phyloP scores from a whole-genome alignment of 1,140 invertebrate species.

The Trichomalopsis sarcophagae region DNA sequence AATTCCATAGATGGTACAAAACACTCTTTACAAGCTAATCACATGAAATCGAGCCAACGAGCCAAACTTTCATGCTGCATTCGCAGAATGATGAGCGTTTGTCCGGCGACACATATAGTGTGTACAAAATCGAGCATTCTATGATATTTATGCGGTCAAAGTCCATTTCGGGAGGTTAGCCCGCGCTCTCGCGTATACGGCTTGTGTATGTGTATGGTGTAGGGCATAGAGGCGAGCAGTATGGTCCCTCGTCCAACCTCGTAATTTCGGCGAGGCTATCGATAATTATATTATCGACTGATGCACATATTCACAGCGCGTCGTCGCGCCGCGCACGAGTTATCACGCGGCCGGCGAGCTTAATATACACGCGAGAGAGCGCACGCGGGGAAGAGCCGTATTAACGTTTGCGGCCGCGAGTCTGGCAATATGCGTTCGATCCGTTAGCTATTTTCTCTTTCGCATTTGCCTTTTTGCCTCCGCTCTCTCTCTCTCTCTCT shows the following conservation, averaged over 20 bases:
- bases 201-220: neutral
- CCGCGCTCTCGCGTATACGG: neutral
- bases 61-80: no score
- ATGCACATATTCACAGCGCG: neutral
- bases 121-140: neutral
- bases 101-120: neutral
- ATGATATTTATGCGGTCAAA: slow-evolving; percentile 21
- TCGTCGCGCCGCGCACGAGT: neutral
- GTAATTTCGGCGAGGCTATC: slow-evolving; percentile 32
- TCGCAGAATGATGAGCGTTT: no score
- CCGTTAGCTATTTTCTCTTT: neutral
- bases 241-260: neutral
- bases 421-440: neutral
- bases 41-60: no score
- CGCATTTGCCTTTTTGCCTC: neutral
- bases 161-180: neutral
- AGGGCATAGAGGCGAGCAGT: neutral
- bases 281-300: slow-evolving; percentile 49
- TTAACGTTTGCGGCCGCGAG: neutral
- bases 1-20: no score
- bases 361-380: neutral
- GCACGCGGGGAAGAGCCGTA: neutral
- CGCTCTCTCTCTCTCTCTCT: no score
- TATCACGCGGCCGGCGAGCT: neutral
- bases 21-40: no score